Evolutionary conservation across 2,797 vertebrate genomes (phyloP).

Genomic region (Tarsius wallacei): DNA sequence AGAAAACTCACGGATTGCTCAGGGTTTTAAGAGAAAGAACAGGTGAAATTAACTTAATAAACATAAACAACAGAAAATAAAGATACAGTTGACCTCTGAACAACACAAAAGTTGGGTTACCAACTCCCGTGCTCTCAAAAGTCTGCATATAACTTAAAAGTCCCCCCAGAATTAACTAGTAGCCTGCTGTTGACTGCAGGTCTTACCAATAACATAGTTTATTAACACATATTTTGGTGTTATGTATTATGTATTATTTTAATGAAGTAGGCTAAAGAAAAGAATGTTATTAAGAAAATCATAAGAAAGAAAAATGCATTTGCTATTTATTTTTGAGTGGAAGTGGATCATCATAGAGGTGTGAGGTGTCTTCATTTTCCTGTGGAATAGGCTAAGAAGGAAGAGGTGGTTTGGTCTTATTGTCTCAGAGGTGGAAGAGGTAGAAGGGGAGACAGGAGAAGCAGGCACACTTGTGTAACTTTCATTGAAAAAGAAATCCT

Average conservation of each 20-base stretch:
- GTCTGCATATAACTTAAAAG: not conserved
- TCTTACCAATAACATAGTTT: not conserved
- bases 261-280: not conserved
- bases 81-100: not conserved
- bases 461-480: not conserved
- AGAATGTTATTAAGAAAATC: not conserved
- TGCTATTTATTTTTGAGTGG: not conserved
- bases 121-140: not conserved
- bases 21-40: not conserved
- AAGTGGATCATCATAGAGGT: not conserved
- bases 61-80: not conserved
- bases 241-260: not conserved
- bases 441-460: not conserved
- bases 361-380: not conserved
- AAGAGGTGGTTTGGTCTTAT: not conserved
- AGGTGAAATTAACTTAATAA: not conserved
- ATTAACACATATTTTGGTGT: not conserved
- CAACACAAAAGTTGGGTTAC: not conserved
- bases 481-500: not conserved
- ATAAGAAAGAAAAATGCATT: not conserved
- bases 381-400: not conserved
- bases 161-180: not conserved
- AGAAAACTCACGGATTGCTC: not conserved
- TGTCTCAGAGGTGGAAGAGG: not conserved
- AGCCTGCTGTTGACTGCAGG: not conserved